Conservation (phyloP, 92 coral and sea anemone species). For the Desmophyllum pertusum region DNA sequence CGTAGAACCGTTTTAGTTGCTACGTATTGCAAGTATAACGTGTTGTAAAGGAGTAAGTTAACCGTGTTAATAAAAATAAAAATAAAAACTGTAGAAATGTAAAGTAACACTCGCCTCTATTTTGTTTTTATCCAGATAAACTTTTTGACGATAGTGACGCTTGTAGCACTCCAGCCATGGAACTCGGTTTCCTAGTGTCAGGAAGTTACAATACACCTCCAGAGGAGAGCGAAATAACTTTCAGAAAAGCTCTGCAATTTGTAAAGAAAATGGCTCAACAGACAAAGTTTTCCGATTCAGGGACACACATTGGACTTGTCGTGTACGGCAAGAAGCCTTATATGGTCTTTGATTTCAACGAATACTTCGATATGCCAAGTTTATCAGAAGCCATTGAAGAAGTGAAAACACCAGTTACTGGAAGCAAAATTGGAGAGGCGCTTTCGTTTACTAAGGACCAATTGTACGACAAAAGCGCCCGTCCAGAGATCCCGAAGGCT, state of each 20-base stretch:
- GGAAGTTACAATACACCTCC: conserved; percentile 26
- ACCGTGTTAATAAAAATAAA: no score
- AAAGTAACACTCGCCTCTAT: background rate
- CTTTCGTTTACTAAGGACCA: conserved; percentile 53
- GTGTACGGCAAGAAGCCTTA: conserved; percentile 62
- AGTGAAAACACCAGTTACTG: conserved; percentile 45
- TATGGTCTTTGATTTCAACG: conserved; percentile 68
- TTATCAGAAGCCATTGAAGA: conserved; percentile 53
- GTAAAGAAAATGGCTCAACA: conserved; percentile 47
- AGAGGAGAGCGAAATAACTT: conserved; percentile 26
- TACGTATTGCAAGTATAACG: no score
- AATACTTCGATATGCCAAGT: conserved; percentile 33
- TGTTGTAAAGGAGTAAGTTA: no score
- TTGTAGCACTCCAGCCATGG: conserved; percentile 32
- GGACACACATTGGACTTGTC: conserved; percentile 73
- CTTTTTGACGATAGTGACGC: conserved; percentile 39
- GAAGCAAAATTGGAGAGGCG: conserved; percentile 61
- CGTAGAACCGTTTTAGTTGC: no score
- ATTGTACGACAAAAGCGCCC: conserved; percentile 53
- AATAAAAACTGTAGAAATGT: no score
- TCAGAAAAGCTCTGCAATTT: conserved; percentile 48
- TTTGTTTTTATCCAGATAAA: background rate
- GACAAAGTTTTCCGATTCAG: conserved; percentile 58
- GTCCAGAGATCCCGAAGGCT: conserved; percentile 52
- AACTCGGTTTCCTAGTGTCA: conserved; percentile 59